These are phyloP conservation scores for Pavo muticus DNA, from an alignment of 2,113 vertebrate genomes.

Conservation along the genomic window DNA sequence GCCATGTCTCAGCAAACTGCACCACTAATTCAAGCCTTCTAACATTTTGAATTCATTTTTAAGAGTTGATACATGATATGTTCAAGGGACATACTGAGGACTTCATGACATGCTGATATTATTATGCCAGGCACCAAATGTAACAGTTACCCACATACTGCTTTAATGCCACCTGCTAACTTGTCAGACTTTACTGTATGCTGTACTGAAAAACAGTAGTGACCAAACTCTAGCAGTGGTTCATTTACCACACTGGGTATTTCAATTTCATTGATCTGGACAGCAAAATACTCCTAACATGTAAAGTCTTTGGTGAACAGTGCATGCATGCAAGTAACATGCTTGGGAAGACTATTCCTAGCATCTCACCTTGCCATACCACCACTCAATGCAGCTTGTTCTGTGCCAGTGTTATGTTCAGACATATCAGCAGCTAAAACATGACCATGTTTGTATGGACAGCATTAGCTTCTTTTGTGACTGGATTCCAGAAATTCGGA, in stretches of 20 bases:
- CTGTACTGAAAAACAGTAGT: not conserved
- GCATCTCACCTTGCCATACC: not conserved
- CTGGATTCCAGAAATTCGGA: not conserved
- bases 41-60: not conserved
- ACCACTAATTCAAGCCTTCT: not conserved
- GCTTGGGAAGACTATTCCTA: not conserved
- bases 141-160: not conserved
- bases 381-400: fast-evolving
- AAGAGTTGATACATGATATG: not conserved
- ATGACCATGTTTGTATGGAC: not conserved
- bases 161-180: not conserved
- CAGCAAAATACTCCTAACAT: fast-evolving
- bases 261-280: not conserved
- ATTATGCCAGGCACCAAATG: not conserved
- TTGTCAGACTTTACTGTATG: fast-evolving
- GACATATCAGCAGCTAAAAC: not conserved
- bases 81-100: not conserved
- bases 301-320: not conserved
- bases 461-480: not conserved
- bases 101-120: fast-evolving
- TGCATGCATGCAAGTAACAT: fast-evolving
- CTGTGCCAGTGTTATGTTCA: fast-evolving
- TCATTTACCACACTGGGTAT: fast-evolving
- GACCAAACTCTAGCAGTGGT: not conserved
- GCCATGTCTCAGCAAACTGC: not conserved